A percentile compares a stretch with the other conserved stretches of the same genome.
Conservation (phyloP, 1,140 invertebrate species). For the Macrocentrus cingulum region DNA sequence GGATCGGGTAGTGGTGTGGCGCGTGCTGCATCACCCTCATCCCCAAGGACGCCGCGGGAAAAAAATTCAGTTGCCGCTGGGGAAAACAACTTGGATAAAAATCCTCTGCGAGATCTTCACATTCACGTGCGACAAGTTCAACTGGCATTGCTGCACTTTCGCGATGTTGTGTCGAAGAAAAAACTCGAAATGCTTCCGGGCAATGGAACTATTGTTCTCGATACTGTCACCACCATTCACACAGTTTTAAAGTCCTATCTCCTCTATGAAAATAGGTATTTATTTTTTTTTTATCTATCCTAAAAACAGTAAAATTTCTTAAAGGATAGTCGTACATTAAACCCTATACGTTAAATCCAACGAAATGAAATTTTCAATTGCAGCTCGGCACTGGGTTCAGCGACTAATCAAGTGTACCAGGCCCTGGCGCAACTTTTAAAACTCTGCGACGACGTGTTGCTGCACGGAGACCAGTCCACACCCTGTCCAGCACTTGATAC, state of each 20-base stretch:
- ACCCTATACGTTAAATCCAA: too few species aligned
- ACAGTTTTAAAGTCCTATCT: slow-evolving; percentile 69
- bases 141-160: slow-evolving; percentile 81
- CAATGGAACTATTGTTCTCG: slow-evolving; percentile 88
- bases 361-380: too few species aligned
- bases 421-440: slow-evolving; percentile 83
- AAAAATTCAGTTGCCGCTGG: slow-evolving; percentile 31
- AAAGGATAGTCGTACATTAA: too few species aligned
- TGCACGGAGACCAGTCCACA: slow-evolving; percentile 69
- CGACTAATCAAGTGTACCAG: slow-evolving; percentile 84
- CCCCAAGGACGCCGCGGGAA: slow-evolving; percentile 51
- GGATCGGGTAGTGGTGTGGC: slow-evolving; percentile 37
- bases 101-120: slow-evolving; percentile 55
- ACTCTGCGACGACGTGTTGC: slow-evolving; percentile 84
- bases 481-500: slow-evolving; percentile 59
- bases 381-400: slow-evolving; percentile 71
- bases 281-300: slow-evolving; percentile 1
- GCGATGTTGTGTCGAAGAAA: slow-evolving; percentile 87
- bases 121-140: slow-evolving; percentile 65
- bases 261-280: slow-evolving; percentile 72
- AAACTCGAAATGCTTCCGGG: slow-evolving; percentile 90
- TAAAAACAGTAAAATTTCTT: not conserved
- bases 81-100: slow-evolving; percentile 50
- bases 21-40: slow-evolving; percentile 54
- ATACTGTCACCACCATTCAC: slow-evolving; percentile 87